These are phyloP conservation scores for Poecile montanus DNA, from an alignment of 2,797 vertebrate species.

Conservation along the genomic window DNA sequence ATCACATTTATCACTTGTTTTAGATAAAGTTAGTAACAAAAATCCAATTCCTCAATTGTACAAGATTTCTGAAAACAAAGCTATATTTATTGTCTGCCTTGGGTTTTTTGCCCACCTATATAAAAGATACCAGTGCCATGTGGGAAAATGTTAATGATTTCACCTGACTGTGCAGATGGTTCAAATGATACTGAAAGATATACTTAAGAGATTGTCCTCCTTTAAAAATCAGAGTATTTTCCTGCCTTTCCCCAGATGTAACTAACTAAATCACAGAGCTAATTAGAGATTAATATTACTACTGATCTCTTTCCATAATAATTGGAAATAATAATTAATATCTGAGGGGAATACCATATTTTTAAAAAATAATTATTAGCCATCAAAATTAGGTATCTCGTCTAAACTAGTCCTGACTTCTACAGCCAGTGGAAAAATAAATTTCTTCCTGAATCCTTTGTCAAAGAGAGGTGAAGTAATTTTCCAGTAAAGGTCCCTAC, in stretches of 20 bases:
- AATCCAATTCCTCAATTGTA: not conserved
- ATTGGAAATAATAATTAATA: not conserved
- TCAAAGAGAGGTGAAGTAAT: not conserved
- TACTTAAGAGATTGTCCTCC: not conserved
- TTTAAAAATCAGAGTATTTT: not conserved
- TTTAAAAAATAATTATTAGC: not conserved
- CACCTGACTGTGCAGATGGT: not conserved
- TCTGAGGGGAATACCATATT: not conserved
- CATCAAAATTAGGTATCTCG: not conserved
- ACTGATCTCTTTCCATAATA: not conserved
- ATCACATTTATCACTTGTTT: not conserved
- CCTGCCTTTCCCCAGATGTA: not conserved
- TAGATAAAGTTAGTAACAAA: not conserved
- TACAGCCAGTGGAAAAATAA: not conserved
- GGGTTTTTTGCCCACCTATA: not conserved
- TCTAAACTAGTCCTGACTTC: not conserved
- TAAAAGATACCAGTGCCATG: not conserved
- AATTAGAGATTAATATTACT: not conserved
- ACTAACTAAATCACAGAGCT: not conserved
- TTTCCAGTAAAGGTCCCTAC: not conserved
- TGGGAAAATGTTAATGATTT: not conserved
- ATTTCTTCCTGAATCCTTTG: not conserved
- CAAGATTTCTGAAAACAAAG: not conserved
- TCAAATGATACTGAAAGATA: not conserved
- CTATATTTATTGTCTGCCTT: not conserved